A percentile compares a stretch with the other conserved stretches of the same genome.
Evolutionary conservation across 2,888 invertebrate species (phyloP).

Genomic region (Prosapia bicincta): DNA sequence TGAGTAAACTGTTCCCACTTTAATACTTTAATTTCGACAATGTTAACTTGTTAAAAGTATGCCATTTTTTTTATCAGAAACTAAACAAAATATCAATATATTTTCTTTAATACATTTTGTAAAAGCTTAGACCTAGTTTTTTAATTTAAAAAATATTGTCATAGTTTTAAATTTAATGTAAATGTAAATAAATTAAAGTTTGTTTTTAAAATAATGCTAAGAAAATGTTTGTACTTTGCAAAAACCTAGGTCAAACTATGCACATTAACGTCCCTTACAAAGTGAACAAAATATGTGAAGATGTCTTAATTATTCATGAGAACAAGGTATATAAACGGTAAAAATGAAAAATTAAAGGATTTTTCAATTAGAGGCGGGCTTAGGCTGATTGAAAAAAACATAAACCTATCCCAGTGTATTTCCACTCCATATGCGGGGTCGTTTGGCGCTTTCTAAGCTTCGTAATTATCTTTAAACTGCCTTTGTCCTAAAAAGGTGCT

Average conservation of each 20-base stretch:
- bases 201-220: background rate
- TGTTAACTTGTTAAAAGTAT: slow-evolving; percentile 9
- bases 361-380: background rate
- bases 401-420: slow-evolving; percentile 3
- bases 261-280: background rate
- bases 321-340: background rate
- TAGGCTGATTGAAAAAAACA: background rate
- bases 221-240: background rate
- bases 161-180: background rate
- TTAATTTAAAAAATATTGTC: background rate
- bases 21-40: background rate
- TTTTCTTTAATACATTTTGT: background rate
- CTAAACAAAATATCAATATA: background rate
- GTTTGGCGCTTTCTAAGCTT: slow-evolving; percentile 5
- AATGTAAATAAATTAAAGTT: background rate
- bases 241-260: background rate
- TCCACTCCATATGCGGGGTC: slow-evolving; percentile 6
- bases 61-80: background rate
- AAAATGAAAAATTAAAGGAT: slow-evolving; percentile 3
- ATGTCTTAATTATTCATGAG: slow-evolving; percentile 6
- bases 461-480: slow-evolving; percentile 1
- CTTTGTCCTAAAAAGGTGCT: background rate
- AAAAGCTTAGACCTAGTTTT: background rate
- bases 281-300: slow-evolving; percentile 3
- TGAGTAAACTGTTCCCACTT: too few species aligned